Conservation (phyloP, 2,888 invertebrate genomes). For the Eristalis intricaria region DNA sequence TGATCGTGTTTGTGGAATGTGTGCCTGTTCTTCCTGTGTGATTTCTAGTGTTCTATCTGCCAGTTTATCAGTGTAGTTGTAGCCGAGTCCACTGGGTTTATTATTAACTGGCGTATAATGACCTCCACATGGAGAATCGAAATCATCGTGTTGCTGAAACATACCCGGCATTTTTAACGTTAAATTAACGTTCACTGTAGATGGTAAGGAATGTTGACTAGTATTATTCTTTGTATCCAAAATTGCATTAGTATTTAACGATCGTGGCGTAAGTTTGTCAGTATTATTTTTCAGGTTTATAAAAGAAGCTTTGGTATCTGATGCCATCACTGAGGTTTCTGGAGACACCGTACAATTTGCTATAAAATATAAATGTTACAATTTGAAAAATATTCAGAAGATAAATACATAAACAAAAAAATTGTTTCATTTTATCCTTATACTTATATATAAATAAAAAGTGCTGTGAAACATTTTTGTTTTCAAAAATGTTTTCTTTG, state of each 20-base stretch:
- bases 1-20: constrained; percentile 24
- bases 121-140: constrained; percentile 60
- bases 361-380: not conserved
- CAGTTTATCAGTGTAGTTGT: constrained; percentile 58
- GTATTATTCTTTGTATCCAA: constrained; percentile 34
- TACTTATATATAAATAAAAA: too few relatives aligned
- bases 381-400: not conserved
- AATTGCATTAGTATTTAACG: constrained; percentile 29
- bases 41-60: constrained; percentile 41
- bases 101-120: constrained; percentile 69
- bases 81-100: constrained; percentile 58
- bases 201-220: constrained; percentile 49
- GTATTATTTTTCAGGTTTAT: constrained; percentile 31
- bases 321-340: not conserved
- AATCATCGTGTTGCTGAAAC: constrained; percentile 38
- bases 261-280: constrained; percentile 29
- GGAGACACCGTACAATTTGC: not conserved
- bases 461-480: too few relatives aligned
- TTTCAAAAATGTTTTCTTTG: too few relatives aligned
- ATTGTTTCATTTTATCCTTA: too few relatives aligned
- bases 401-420: too few relatives aligned
- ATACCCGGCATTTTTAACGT: constrained; percentile 56
- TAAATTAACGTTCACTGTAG: constrained; percentile 40
- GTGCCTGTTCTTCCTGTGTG: constrained; percentile 39
- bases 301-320: not conserved